Evolutionary conservation across 64 coral and sea anemone genomes (phyloP), one percentile per base, ranked within the genome.

Genomic region (Cladopsammia gracilis): DNA sequence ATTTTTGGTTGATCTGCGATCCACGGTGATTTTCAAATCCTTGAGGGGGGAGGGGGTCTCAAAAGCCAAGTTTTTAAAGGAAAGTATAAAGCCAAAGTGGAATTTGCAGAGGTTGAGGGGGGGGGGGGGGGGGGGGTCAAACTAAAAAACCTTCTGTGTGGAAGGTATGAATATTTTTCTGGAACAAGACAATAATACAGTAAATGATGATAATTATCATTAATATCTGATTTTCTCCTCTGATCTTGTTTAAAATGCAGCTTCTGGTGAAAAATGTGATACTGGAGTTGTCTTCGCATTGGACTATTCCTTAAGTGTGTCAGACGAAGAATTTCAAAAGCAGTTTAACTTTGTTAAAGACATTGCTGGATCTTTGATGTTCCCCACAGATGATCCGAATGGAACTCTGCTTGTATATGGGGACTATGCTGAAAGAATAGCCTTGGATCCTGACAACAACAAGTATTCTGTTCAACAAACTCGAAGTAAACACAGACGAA

Each of bases 231-330:
- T 66, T 20, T 66, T 66, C 18, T 16, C 64, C 64, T 66, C 64
- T 71, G 26, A n/a, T 25, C 22, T 71, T 26, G 22, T 25, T 82
- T 16, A 16, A 25, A 45, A 20, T 82, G 58, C 24, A 62, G 25
- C 45, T 64, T 61, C 43, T 46, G 60, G 25, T 48, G 60, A 45
- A 49, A 34, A 82, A 15, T 23, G 10, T n/a, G 43, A 26, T 62
- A 11, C 58, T 10, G 58, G 62, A 10, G 34, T 67, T 83, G 60
- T 66, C 34, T 83, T 83, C 48, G 79, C 79, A 3, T 23, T 83
- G 79, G 79, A 83, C 44, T 83, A 48, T 44, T 83, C 79, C 18
- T 65, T 43, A 48, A 66, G 8, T 65, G 61, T 83, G 44, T 65
- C 79, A 48, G 9, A 64, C 9, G 79, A 83, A 47, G 60, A 83